Conservation (phyloP, 1,140 invertebrate genomes). For the Bombus confusus region DNA sequence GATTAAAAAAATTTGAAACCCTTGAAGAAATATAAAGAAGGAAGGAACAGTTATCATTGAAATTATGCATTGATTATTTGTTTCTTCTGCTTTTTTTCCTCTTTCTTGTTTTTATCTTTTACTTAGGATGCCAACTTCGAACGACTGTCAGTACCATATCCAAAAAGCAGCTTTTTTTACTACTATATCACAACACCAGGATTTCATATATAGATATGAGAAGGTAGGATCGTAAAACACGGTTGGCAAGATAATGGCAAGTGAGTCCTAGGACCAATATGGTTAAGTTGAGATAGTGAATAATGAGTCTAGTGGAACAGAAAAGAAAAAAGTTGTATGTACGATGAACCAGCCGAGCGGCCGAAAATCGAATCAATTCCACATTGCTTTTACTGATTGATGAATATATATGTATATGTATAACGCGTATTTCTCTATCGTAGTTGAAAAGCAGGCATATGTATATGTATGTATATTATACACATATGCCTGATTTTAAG, state of each 20-base stretch:
- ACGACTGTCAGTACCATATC: slow-evolving; percentile 76
- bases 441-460: slow-evolving; percentile 28
- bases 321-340: slow-evolving; percentile 58
- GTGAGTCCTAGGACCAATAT: slow-evolving; percentile 67
- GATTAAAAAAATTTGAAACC: background rate
- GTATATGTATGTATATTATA: slow-evolving; percentile 6
- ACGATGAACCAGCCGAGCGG: slow-evolving; percentile 66
- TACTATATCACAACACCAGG: slow-evolving; percentile 81
- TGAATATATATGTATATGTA: background rate
- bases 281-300: slow-evolving; percentile 64
- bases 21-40: slow-evolving; percentile 36
- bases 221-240: slow-evolving; percentile 65
- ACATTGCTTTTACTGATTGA: background rate
- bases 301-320: slow-evolving; percentile 63
- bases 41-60: slow-evolving; percentile 50
- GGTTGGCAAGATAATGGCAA: slow-evolving; percentile 66
- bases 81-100: background rate
- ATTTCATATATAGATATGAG: slow-evolving; percentile 77
- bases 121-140: slow-evolving; percentile 65
- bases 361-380: slow-evolving; percentile 51
- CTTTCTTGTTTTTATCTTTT: slow-evolving; percentile 6
- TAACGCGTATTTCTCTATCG: slow-evolving; percentile 2
- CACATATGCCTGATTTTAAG: slow-evolving; percentile 25
- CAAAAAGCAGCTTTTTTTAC: slow-evolving; percentile 78
- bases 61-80: slow-evolving; percentile 35